These are phyloP conservation scores for Selene dorsalis DNA, from an alignment of 2,797 vertebrate species.

Conservation along the genomic window DNA sequence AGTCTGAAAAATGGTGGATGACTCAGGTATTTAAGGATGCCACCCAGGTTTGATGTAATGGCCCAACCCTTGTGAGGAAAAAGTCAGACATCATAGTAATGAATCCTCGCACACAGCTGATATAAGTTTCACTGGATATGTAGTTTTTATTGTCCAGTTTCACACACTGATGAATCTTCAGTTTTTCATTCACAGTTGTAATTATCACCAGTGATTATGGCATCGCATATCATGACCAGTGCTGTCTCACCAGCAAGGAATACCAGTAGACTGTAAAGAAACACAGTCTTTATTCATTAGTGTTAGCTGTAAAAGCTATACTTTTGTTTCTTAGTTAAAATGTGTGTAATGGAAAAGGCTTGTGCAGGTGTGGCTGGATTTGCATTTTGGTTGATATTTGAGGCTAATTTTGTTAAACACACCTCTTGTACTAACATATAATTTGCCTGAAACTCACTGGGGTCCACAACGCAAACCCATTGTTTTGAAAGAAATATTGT, in stretches of 20 bases:
- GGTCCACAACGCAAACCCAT: conserved; percentile 52
- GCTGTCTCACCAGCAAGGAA: too few relatives aligned
- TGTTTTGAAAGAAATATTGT: conserved; percentile 69
- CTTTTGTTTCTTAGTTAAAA: conserved; percentile 7
- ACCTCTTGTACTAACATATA: conserved; percentile 44
- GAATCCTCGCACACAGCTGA: background rate
- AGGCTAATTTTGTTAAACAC: conserved; percentile 63
- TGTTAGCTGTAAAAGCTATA: background rate
- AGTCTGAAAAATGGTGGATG: too few relatives aligned
- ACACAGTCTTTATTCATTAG: too few relatives aligned
- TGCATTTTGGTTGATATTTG: conserved; percentile 75
- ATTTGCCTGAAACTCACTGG: conserved; percentile 73
- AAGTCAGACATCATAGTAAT: background rate
- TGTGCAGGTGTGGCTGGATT: conserved; percentile 45
- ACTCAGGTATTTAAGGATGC: too few relatives aligned
- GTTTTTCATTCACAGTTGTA: too few relatives aligned
- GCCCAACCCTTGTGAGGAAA: too few relatives aligned
- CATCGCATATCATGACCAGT: too few relatives aligned
- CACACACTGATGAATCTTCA: background rate
- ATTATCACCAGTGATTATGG: too few relatives aligned
- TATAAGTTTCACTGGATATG: too few relatives aligned
- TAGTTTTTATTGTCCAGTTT: background rate
- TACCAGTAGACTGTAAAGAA: too few relatives aligned
- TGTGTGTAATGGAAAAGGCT: background rate
- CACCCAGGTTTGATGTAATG: too few relatives aligned